phyloP scores from a whole-genome alignment of 2,888 invertebrate species.

The Eledona agricola region DNA sequence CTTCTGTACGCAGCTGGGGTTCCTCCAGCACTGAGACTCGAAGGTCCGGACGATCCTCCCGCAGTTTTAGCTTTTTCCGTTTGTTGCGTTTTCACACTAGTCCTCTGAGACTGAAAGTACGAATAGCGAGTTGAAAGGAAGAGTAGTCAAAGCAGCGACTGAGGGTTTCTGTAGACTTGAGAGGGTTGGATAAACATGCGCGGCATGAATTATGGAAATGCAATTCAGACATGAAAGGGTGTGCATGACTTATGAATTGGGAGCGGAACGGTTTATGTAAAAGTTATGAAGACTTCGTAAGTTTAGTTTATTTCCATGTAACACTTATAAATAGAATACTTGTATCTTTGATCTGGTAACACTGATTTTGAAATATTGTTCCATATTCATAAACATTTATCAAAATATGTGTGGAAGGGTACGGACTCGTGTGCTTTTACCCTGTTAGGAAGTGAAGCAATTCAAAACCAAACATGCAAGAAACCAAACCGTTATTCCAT shows the following conservation, averaged over 20 bases:
- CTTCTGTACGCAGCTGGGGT: constrained; percentile 72
- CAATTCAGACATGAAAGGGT: too few relatives aligned
- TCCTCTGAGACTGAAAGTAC: constrained; percentile 24
- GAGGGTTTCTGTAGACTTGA: too few relatives aligned
- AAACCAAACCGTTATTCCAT: constrained; percentile 1
- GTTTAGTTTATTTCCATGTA: constrained; percentile 38
- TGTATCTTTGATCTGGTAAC: constrained; percentile 36
- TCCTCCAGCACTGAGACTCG: constrained; percentile 65
- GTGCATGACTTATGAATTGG: too few relatives aligned
- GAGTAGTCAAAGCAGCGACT: too few relatives aligned
- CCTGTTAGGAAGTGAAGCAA: constrained; percentile 42
- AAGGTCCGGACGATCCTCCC: constrained; percentile 66
- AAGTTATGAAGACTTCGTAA: too few relatives aligned
- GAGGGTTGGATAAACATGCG: too few relatives aligned
- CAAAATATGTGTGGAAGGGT: constrained; percentile 49
- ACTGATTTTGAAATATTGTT: constrained; percentile 39
- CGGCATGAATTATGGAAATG: too few relatives aligned
- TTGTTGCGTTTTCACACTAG: constrained; percentile 79
- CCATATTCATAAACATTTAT: constrained; percentile 50
- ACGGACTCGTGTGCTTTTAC: constrained; percentile 47
- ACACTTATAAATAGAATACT: constrained; percentile 47
- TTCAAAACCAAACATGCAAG: constrained; percentile 1
- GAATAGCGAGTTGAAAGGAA: too few relatives aligned
- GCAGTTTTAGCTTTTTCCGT: constrained; percentile 81
- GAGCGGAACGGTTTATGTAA: too few relatives aligned